phyloP scores from a whole-genome alignment of 2,888 invertebrate species.

The Dolichopus griseipennis region DNA sequence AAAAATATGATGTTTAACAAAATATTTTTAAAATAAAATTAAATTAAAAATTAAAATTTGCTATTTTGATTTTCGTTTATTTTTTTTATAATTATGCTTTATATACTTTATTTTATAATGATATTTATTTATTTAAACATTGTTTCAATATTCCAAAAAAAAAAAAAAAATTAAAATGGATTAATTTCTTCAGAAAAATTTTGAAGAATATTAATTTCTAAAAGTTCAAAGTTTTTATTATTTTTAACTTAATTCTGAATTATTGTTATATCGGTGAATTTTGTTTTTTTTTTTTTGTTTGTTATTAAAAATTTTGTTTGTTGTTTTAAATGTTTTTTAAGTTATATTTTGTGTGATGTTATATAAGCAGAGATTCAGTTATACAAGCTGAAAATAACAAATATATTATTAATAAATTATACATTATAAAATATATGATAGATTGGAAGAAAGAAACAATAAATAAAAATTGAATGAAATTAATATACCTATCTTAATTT shows the following conservation, averaged over 20 bases:
- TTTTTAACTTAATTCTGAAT: constrained; percentile 12
- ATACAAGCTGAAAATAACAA: constrained; percentile 40
- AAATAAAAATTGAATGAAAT: no score
- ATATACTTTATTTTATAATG: not conserved
- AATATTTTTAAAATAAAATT: not conserved
- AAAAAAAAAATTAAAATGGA: no score
- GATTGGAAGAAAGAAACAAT: no score
- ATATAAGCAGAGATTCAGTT: constrained; percentile 44
- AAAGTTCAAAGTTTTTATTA: not conserved
- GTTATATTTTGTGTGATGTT: constrained; percentile 34
- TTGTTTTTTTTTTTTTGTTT: constrained; percentile 16
- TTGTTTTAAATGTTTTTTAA: constrained; percentile 9
- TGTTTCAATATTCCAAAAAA: no score
- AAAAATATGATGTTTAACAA: not conserved
- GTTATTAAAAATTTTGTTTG: not conserved
- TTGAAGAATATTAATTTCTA: not conserved
- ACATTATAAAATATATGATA: not conserved
- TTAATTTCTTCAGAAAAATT: no score
- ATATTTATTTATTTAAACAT: no score
- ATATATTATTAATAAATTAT: constrained; percentile 22
- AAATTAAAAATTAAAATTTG: not conserved
- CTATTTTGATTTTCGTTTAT: not conserved
- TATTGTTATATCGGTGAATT: constrained; percentile 9
- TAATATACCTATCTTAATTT: no score
- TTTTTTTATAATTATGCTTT: not conserved